Conservation (phyloP, 2,113 vertebrate genomes). For the Entelurus aequoreus region DNA sequence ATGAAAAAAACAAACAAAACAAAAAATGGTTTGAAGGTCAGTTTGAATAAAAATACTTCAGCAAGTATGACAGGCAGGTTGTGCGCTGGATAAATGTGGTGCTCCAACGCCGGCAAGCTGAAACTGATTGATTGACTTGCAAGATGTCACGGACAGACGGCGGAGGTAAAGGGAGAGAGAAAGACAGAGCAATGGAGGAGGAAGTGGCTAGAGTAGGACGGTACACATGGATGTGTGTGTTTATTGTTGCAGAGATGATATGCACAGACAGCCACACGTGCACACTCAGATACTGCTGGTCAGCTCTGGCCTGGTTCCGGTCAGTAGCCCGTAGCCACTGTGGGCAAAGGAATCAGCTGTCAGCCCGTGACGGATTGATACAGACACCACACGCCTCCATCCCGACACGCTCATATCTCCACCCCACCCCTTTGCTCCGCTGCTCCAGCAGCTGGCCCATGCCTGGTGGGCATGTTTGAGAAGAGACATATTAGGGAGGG, state of each 20-base stretch:
- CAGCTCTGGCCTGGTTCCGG: slow-evolving; percentile 70
- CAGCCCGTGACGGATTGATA: slow-evolving; percentile 89
- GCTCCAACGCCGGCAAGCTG: slow-evolving; percentile 65
- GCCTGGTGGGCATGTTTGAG: slow-evolving; percentile 84
- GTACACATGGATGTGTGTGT: slow-evolving; percentile 6
- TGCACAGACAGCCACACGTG: slow-evolving; percentile 13
- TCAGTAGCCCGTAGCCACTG: slow-evolving; percentile 80
- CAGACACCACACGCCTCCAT: slow-evolving; percentile 80
- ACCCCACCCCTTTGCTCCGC: slow-evolving; percentile 36
- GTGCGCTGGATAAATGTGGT: slow-evolving; percentile 73
- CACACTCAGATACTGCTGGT: slow-evolving; percentile 47
- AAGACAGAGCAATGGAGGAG: slow-evolving; percentile 46
- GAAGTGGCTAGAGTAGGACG: slow-evolving; percentile 49
- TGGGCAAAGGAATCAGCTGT: slow-evolving; percentile 82
- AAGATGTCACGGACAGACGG: slow-evolving; percentile 76
- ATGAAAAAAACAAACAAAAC: slow-evolving; percentile 63
- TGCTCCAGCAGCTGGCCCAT: slow-evolving; percentile 68
- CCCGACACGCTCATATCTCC: slow-evolving; percentile 67
- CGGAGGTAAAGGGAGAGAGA: slow-evolving; percentile 36
- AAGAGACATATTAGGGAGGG: slow-evolving; percentile 50
- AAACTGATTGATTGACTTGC: slow-evolving; percentile 79
- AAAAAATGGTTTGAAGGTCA: slow-evolving; percentile 68
- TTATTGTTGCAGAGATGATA: slow-evolving; percentile 10
- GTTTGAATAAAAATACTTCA: slow-evolving; percentile 73
- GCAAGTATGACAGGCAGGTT: slow-evolving; percentile 68